phyloP scores from a whole-genome alignment of 2,113 vertebrate genomes.

The Lophotis ruficrista region DNA sequence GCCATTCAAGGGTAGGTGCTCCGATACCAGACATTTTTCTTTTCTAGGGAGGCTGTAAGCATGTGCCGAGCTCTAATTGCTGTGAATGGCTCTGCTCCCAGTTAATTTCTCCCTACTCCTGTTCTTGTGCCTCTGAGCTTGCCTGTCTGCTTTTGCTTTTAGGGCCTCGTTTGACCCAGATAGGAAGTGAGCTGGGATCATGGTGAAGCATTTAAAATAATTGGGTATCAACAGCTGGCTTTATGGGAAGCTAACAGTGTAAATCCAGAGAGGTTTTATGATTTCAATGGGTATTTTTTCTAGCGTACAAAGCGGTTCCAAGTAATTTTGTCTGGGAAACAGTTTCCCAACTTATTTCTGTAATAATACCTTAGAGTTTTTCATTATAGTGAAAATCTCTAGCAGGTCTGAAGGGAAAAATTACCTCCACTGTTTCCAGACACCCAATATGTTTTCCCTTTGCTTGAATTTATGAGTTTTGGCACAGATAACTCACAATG shows the following conservation, averaged over 20 bases:
- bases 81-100: background rate
- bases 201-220: slow-evolving; percentile 31
- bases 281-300: slow-evolving; percentile 15
- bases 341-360: slow-evolving; percentile 41
- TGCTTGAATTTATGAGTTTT: slow-evolving; percentile 26
- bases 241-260: slow-evolving; percentile 24
- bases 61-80: background rate
- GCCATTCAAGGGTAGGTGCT: background rate
- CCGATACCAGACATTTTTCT: background rate
- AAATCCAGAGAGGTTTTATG: slow-evolving; percentile 50
- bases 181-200: slow-evolving; percentile 59
- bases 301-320: slow-evolving; percentile 4
- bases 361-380: slow-evolving; percentile 41
- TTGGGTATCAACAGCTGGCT: slow-evolving; percentile 58
- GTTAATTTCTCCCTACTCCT: background rate
- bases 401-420: slow-evolving; percentile 6
- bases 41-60: background rate
- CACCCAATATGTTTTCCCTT: slow-evolving; percentile 19
- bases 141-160: slow-evolving; percentile 21
- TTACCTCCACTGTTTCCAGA: slow-evolving; percentile 7
- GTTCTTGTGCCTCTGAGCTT: background rate
- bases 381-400: slow-evolving; percentile 59
- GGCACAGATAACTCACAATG: background rate
- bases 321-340: slow-evolving; percentile 49
- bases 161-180: slow-evolving; percentile 26